Percentiles rank a stretch among this genome's conserved stretches.
These are phyloP conservation scores for Cuculus canorus DNA, from an alignment of 2,797 vertebrate species.

Conservation along the genomic window DNA sequence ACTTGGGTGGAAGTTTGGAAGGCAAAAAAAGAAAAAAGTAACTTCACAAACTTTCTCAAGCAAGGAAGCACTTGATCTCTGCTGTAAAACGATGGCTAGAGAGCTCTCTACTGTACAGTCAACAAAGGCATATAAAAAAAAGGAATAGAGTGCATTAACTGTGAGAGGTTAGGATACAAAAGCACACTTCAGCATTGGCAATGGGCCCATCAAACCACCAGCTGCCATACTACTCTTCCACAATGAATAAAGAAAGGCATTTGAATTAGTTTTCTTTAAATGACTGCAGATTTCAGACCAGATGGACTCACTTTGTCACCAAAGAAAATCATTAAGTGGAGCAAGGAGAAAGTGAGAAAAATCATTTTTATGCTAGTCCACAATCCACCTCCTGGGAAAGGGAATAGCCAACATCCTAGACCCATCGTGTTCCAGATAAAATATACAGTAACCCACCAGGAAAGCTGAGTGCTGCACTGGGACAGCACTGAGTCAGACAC, in stretches of 20 bases:
- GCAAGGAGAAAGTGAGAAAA: background rate
- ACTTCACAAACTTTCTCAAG: background rate
- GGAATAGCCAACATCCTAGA: background rate
- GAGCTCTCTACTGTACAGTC: background rate
- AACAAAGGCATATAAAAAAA: background rate
- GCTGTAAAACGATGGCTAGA: background rate
- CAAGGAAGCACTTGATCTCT: background rate
- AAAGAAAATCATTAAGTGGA: background rate
- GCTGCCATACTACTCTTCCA: background rate
- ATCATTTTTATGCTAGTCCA: background rate
- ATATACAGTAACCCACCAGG: background rate
- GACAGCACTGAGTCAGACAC: background rate
- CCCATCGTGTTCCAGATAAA: too few relatives aligned
- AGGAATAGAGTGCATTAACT: background rate
- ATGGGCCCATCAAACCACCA: background rate
- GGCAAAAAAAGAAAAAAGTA: background rate
- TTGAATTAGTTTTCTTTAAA: background rate
- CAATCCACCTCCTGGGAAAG: background rate
- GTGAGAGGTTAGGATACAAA: background rate
- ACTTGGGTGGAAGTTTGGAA: background rate
- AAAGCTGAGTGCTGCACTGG: accelerated
- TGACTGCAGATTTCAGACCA: background rate
- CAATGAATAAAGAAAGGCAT: background rate
- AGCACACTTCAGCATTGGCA: background rate
- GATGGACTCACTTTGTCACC: background rate